Evolutionary conservation across 2,797 vertebrate species (phyloP).

Genomic region (Danio aesculapii): DNA sequence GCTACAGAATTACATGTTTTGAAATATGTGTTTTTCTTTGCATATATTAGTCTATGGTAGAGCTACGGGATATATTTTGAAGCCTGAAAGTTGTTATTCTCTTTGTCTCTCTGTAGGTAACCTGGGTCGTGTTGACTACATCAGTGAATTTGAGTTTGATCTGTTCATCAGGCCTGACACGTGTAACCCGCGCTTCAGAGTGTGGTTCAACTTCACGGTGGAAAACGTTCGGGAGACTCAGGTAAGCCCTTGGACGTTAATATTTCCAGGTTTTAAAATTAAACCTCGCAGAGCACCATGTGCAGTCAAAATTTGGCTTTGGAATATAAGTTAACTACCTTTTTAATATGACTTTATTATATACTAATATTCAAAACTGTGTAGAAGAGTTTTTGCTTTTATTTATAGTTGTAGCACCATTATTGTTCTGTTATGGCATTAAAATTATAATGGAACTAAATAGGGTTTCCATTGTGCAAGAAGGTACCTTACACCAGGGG

Average conservation of each 20-base stretch:
- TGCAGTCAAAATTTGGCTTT: background rate
- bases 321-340: background rate
- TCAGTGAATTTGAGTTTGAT: constrained; percentile 97
- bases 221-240: constrained; percentile 95
- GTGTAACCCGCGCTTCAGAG: constrained; percentile 96
- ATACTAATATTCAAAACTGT: background rate
- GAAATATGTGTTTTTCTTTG: background rate
- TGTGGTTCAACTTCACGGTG: constrained; percentile 99
- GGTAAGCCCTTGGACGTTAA: constrained; percentile 76
- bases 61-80: background rate
- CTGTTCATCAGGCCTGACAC: constrained; percentile 97
- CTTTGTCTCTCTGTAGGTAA: constrained; percentile 82
- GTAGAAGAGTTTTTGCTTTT: background rate
- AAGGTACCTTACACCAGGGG: no score
- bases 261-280: background rate
- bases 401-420: background rate
- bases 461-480: no score
- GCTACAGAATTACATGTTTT: background rate
- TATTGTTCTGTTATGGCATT: no score
- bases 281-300: background rate
- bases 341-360: background rate
- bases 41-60: background rate
- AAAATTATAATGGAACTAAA: no score
- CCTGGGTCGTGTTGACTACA: constrained; percentile 91
- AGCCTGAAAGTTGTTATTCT: constrained; percentile 39